Conservation (phyloP, 2,888 invertebrate species). For the Pterostichus niger region DNA sequence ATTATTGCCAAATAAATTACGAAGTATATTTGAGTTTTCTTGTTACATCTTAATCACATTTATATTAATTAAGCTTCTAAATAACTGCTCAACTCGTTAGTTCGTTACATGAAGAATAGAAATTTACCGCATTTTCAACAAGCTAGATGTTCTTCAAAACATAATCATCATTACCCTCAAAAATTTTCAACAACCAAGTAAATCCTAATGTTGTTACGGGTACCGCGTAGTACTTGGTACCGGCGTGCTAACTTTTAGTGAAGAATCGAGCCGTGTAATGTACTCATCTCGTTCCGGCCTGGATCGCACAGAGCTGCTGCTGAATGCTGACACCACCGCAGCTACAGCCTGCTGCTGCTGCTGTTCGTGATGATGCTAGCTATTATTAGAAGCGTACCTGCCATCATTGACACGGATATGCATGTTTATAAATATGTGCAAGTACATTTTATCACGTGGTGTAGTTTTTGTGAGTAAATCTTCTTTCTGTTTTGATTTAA, state of each 20-base stretch:
- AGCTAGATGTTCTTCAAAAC: background rate
- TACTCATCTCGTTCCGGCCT: background rate
- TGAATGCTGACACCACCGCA: background rate
- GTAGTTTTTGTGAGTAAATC: too few species aligned
- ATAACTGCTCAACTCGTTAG: too few species aligned
- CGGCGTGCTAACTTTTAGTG: background rate
- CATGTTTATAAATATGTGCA: background rate
- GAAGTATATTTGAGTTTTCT: too few species aligned
- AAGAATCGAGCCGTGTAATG: conserved; percentile 16
- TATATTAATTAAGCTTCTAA: too few species aligned
- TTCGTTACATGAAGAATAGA: too few species aligned
- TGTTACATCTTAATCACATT: too few species aligned
- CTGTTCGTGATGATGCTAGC: background rate
- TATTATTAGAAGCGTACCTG: background rate
- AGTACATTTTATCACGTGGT: background rate
- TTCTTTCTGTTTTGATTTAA: too few species aligned
- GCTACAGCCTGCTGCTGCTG: background rate
- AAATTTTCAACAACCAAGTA: background rate
- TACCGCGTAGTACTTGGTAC: background rate
- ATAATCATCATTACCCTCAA: conserved; percentile 9
- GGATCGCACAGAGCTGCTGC: background rate
- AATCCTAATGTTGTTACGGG: conserved; percentile 5
- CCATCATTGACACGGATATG: conserved; percentile 19
- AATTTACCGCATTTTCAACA: too few species aligned
- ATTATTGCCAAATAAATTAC: too few species aligned